Evolutionary conservation across 2,888 invertebrate species (phyloP).

Genomic region (Melanotus villosus): DNA sequence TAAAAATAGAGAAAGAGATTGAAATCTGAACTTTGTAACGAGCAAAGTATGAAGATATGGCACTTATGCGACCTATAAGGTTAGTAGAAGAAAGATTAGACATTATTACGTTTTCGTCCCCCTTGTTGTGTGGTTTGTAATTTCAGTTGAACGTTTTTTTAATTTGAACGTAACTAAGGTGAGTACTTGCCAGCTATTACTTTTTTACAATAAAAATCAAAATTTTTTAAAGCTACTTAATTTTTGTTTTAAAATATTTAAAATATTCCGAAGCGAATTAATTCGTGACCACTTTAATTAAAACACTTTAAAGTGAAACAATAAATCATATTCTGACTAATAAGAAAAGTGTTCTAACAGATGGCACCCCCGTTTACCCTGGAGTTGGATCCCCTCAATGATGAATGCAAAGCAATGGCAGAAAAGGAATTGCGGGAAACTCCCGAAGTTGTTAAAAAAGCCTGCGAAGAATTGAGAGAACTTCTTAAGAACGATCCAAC

Average conservation of each 20-base stretch:
- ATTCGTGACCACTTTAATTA: too few relatives aligned
- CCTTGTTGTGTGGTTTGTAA: not conserved
- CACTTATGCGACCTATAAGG: conserved; percentile 44
- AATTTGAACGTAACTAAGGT: conserved; percentile 2
- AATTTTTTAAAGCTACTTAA: too few relatives aligned
- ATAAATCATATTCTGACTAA: too few relatives aligned
- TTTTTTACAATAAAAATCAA: too few relatives aligned
- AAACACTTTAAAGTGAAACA: too few relatives aligned
- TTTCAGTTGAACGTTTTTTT: not conserved
- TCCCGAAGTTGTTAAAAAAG: conserved; percentile 76
- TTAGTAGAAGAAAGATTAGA: conserved; percentile 32
- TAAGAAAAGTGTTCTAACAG: too few relatives aligned
- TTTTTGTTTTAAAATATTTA: too few relatives aligned
- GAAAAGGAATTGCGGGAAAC: conserved; percentile 79
- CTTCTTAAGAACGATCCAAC: conserved; percentile 76
- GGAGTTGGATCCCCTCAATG: conserved; percentile 73
- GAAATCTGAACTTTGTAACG: conserved; percentile 60
- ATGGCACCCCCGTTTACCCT: conserved; percentile 72
- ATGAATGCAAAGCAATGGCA: conserved; percentile 74
- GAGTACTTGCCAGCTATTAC: too few relatives aligned
- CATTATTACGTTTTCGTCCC: conserved; percentile 24
- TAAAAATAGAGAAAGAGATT: conserved; percentile 41
- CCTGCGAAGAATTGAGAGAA: conserved; percentile 74
- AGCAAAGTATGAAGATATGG: conserved; percentile 56
- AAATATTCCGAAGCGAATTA: too few relatives aligned